Percentiles rank a stretch among this genome's conserved stretches.
Conservation (phyloP, 1,140 invertebrate species). For the Rhyzopertha dominica region DNA sequence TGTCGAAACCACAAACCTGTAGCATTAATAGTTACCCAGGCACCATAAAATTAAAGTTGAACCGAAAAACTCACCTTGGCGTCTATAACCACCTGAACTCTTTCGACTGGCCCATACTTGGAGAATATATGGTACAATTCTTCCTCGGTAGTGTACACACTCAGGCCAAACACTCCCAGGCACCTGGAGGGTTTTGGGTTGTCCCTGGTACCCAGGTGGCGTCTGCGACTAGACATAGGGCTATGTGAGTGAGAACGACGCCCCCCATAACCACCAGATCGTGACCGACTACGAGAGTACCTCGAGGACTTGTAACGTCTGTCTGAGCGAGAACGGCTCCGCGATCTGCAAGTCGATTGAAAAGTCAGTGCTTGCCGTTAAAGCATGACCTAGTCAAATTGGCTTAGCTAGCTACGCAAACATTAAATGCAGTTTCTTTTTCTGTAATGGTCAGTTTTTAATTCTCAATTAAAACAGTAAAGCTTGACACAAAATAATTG, state of each 20-base stretch:
- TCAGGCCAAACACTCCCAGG: conserved; percentile 91
- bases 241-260: conserved; percentile 50
- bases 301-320: conserved; percentile 46
- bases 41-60: too few relatives aligned
- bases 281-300: conserved; percentile 50
- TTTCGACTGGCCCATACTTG: conserved; percentile 87
- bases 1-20: too few relatives aligned
- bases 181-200: conserved; percentile 85
- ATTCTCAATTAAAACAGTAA: too few relatives aligned
- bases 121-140: conserved; percentile 91
- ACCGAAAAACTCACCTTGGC: conserved; percentile 77
- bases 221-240: conserved; percentile 53
- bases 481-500: too few relatives aligned
- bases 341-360: conserved; percentile 34
- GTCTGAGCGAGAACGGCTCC: conserved; percentile 50
- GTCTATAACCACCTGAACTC: conserved; percentile 94
- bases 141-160: conserved; percentile 86
- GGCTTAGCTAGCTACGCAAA: too few relatives aligned
- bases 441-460: too few relatives aligned
- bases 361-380: background rate
- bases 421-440: too few relatives aligned
- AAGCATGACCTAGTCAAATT: too few relatives aligned
- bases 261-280: conserved; percentile 49
- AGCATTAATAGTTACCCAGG: too few relatives aligned
- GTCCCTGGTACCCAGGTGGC: conserved; percentile 63